phyloP scores from a whole-genome alignment of 2,888 invertebrate species.

The Beris morrisii region DNA sequence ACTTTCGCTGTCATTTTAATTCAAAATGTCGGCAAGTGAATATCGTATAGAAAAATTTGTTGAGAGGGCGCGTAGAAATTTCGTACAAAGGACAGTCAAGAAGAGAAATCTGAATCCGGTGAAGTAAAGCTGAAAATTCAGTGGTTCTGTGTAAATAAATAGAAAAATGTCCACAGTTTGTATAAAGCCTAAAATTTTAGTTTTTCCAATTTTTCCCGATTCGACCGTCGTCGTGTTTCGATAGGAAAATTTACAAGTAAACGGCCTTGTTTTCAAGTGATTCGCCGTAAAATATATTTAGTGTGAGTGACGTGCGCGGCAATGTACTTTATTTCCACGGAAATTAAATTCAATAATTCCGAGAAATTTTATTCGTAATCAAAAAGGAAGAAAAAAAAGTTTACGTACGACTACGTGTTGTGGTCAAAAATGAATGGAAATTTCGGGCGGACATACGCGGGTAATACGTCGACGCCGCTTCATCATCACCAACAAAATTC shows the following conservation, averaged over 20 bases:
- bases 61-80: slow-evolving; percentile 4
- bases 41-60: slow-evolving; percentile 6
- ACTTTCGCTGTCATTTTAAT: slow-evolving; percentile 27
- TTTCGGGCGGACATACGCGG: slow-evolving; percentile 5
- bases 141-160: too few relatives aligned
- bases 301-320: too few relatives aligned
- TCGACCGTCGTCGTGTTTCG: too few relatives aligned
- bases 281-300: too few relatives aligned
- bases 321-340: too few relatives aligned
- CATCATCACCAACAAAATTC: neutral
- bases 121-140: neutral
- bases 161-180: too few relatives aligned
- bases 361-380: too few relatives aligned
- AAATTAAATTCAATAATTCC: too few relatives aligned
- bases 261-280: too few relatives aligned
- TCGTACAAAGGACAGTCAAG: slow-evolving; percentile 26
- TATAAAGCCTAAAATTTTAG: slow-evolving; percentile 1
- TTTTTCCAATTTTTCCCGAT: neutral
- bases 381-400: too few relatives aligned
- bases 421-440: slow-evolving; percentile 7
- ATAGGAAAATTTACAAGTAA: too few relatives aligned
- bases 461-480: neutral
- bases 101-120: slow-evolving; percentile 8
- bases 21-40: slow-evolving; percentile 26
- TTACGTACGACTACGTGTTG: too few relatives aligned